Base-by-base conservation (phyloP, 2,888 invertebrate genomes). In the Hololepta plana region DNA sequence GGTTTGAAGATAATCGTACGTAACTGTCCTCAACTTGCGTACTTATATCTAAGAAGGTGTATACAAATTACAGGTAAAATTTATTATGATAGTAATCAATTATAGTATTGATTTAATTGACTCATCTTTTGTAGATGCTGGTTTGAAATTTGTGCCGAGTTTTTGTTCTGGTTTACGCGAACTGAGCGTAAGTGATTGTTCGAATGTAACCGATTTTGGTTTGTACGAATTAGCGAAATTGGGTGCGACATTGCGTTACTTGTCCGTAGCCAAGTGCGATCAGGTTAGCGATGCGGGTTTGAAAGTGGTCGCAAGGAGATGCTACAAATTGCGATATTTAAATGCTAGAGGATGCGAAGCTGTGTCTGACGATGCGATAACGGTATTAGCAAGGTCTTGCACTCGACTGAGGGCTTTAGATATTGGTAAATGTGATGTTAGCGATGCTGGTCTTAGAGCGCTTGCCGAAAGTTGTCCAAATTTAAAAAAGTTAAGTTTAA, bases 261-360 rank as follows among this genome's bases (percentile, higher is more conserved):
- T 91, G 8, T 90, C 88, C 13, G 85, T 90, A 13, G 90, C 90
- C 11, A 91, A 91, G 54, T 91, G 91, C 57, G 85, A 85, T 37
- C 76, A 80, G 50, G 80, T 91, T 3, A 84, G 80, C 17, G 91
- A 91, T 47, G 84, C 85, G 1, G 90, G 90, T 1, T 62, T 91
- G 2, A 71, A 82, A 38, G 81, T 85, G 17, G 68, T 91, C 4
- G 87, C 87, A 0, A 62, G 82, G 19, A 70, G 84, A 29, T 91
- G 91, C 47, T 82, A 82, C 50, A 87, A 85, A 49, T 55, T 91
- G 26, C 62, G 84, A 12, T 91, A 91, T 52, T 61, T 91, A 29
- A 91, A 91, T 53, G 81, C 85, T 1, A 64, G 91, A 23, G 90
- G 90, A 4, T 91, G 90, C 45, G 88, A 90, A 38, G 88, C 87